Evolutionary conservation across 2,888 invertebrate genomes (phyloP).

Genomic region (Coleophora flavipennella): DNA sequence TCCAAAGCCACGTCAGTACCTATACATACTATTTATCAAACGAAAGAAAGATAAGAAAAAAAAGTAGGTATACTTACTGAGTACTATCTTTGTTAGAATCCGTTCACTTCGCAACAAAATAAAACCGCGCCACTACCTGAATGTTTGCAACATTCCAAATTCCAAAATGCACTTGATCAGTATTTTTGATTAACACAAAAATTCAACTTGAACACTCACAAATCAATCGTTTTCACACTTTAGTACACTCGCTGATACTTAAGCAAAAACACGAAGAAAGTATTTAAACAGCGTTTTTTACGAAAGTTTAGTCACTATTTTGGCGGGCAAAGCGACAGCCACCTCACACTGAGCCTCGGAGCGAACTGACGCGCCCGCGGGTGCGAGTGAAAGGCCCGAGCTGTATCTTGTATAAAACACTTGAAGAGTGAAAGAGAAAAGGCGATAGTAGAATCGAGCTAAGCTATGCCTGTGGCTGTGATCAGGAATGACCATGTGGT

Average conservation of each 20-base stretch:
- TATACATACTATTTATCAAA: neutral
- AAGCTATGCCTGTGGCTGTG: constrained; percentile 32
- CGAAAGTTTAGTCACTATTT: constrained; percentile 54
- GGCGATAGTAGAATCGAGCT: constrained; percentile 45
- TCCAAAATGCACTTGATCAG: constrained; percentile 36
- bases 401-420: constrained; percentile 28
- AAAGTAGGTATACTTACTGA: constrained; percentile 32
- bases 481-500: constrained; percentile 66
- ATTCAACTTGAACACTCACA: constrained; percentile 24
- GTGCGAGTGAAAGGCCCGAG: constrained; percentile 47
- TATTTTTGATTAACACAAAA: constrained; percentile 24
- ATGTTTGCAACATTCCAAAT: constrained; percentile 50
- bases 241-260: constrained; percentile 30
- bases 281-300: constrained; percentile 45
- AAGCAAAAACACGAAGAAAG: constrained; percentile 37
- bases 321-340: constrained; percentile 24
- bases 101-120: constrained; percentile 36
- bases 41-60: constrained; percentile 36
- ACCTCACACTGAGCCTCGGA: constrained; percentile 19
- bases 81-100: constrained; percentile 25
- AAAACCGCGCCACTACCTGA: constrained; percentile 24
- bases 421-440: constrained; percentile 36
- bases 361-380: constrained; percentile 41
- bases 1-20: constrained; percentile 7
- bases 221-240: constrained; percentile 11